Conservation (phyloP, 1,140 invertebrate genomes). For the Telenomus remus region DNA sequence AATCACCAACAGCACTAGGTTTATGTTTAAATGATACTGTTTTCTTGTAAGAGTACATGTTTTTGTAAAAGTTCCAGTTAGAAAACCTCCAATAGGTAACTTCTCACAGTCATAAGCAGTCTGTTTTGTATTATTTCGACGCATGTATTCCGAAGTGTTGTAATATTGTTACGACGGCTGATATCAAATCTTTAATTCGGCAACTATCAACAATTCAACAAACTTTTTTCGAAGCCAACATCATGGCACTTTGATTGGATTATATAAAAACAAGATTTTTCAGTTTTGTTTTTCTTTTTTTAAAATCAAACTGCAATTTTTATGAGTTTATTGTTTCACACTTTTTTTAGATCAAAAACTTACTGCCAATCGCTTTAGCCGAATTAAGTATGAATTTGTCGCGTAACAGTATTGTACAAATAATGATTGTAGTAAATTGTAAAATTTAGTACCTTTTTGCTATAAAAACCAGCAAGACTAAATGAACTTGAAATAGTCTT, state of each 20-base stretch:
- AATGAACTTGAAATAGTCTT: slow-evolving; percentile 29
- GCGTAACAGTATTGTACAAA: slow-evolving; percentile 3
- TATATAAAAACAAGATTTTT: too few relatives aligned
- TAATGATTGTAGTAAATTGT: slow-evolving; percentile 33
- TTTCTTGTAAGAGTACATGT: slow-evolving; percentile 13
- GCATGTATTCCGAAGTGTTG: too few relatives aligned
- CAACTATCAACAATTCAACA: too few relatives aligned
- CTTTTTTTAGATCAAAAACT: not conserved
- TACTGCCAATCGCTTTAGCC: not conserved
- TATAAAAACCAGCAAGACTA: slow-evolving; percentile 36
- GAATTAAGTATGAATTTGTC: not conserved
- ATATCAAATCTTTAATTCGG: too few relatives aligned
- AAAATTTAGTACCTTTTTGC: slow-evolving; percentile 34
- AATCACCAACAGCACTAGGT: slow-evolving; percentile 21
- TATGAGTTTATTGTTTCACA: too few relatives aligned
- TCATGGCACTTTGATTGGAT: too few relatives aligned
- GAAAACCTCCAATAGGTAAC: not conserved
- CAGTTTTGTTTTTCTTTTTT: too few relatives aligned
- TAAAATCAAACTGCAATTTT: too few relatives aligned
- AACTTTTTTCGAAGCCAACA: too few relatives aligned
- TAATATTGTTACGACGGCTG: too few relatives aligned
- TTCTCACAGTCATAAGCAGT: not conserved
- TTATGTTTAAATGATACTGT: slow-evolving; percentile 23
- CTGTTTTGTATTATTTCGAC: not conserved
- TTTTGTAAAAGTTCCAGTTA: slow-evolving; percentile 4